Evolutionary conservation across 2,888 invertebrate species (phyloP), one percentile per base, ranked within the genome.

Genomic region (Cerceris rybyensis): DNA sequence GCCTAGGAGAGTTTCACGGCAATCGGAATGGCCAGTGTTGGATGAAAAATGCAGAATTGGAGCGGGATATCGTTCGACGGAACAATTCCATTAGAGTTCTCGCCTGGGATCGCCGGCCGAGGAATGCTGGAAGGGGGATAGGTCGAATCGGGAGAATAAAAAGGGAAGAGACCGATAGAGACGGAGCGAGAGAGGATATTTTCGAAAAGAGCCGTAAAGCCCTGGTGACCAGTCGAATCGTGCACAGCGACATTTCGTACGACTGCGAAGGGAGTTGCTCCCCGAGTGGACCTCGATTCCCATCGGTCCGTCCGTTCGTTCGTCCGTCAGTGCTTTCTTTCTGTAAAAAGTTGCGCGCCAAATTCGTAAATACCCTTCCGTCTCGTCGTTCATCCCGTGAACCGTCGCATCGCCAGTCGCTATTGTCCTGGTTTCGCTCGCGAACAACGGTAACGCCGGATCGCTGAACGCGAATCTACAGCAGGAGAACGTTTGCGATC

Each of bases 21-120:
- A 75, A 78, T 85, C 74, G 77, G 78, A 79, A 72, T 63, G 83
- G 81, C 70, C 81, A 75, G 60, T 78, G 83, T 81, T 75, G 70
- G 80, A 85, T 85, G 81, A 85, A 85, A 85, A 85, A 85, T 85
- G 81, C 81, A 85, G 81, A 85, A 79, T 73, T 58, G 80, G 58
- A 64, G 77, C 68, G 69, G 74, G 83, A 81, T 85, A 85, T 81
- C 75, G 83, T 77, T 72, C 75, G 79, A 85, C 76, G 83, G 83
- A 83, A 85, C 84, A 85, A 85, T 85, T 85, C 84, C 85, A 85
- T 85, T 85, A 85, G 84, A 85, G 84, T 81, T 81, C 76, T 70
- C 84, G 83, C 84, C 68, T 78, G 81, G 84, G 83, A 85, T 83
- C 85, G 77, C 57, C 77, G 78, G 85, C 85, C 85, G 74, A 75